A percentile compares a stretch with the other conserved stretches of the same genome.
These are phyloP conservation scores for Phrixothrix hirtus DNA, from an alignment of 2,888 invertebrate genomes.

Conservation along the genomic window DNA sequence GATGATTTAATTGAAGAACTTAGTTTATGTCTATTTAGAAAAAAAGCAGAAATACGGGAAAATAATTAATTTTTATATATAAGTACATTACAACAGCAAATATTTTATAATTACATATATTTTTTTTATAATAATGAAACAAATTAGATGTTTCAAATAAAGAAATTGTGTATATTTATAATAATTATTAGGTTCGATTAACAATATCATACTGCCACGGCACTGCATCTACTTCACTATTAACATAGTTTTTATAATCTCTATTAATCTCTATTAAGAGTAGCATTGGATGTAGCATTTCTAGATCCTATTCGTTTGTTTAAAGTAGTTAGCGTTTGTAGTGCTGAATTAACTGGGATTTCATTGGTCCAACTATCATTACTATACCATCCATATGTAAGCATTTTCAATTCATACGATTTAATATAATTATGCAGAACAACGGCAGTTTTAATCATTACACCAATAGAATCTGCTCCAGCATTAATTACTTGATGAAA, in stretches of 20 bases:
- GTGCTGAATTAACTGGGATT: not conserved
- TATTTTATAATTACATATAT: too few relatives aligned
- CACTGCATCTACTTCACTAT: constrained; percentile 3
- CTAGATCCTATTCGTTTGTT: too few relatives aligned
- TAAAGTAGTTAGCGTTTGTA: not conserved
- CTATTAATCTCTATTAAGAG: not conserved
- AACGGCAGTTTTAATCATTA: constrained; percentile 3
- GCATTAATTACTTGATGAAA: constrained; percentile 1
- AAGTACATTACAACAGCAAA: too few relatives aligned
- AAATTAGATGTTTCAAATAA: too few relatives aligned
- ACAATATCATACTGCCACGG: constrained; percentile 11
- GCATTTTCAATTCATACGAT: not conserved
- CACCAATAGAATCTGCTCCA: not conserved
- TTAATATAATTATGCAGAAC: constrained; percentile 6
- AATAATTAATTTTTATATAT: too few relatives aligned
- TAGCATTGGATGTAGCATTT: constrained; percentile 2
- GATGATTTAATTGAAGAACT: too few relatives aligned
- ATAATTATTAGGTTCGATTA: too few relatives aligned
- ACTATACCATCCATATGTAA: constrained; percentile 1
- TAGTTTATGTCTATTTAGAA: too few relatives aligned
- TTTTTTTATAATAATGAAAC: too few relatives aligned
- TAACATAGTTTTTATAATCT: constrained; percentile 7
- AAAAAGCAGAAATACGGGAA: too few relatives aligned
- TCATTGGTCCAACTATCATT: constrained; percentile 1
- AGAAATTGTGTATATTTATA: too few relatives aligned